Percentiles rank a stretch among this genome's conserved stretches.
phyloP scores from a whole-genome alignment of 2,797 vertebrate genomes.

The Leptoclinus maculatus region DNA sequence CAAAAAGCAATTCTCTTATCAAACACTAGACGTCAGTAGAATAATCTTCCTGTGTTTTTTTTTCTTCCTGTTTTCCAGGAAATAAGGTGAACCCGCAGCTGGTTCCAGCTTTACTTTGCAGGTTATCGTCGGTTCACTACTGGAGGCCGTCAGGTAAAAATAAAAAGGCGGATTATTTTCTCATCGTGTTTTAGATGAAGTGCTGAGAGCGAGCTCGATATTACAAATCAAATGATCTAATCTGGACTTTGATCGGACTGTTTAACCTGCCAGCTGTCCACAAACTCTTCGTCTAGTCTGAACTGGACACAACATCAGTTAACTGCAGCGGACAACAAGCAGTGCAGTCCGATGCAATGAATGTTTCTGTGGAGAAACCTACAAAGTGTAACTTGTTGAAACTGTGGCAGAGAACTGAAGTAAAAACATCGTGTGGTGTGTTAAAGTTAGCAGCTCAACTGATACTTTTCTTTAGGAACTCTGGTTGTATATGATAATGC shows the following conservation, averaged over 20 bases:
- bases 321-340: background rate
- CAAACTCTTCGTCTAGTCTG: background rate
- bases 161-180: background rate
- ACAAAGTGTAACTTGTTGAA: background rate
- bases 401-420: background rate
- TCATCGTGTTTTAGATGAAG: background rate
- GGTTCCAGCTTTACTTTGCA: background rate
- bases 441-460: background rate
- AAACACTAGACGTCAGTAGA: conserved; percentile 71
- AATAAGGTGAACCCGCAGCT: conserved; percentile 35
- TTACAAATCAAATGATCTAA: conserved; percentile 23
- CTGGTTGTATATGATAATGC: background rate
- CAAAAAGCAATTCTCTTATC: conserved; percentile 34
- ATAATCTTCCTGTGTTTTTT: background rate
- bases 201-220: background rate
- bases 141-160: conserved; percentile 51
- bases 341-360: background rate
- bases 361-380: background rate
- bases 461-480: background rate
- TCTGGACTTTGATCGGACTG: conserved; percentile 56
- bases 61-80: conserved; percentile 41
- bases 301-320: background rate
- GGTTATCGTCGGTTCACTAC: background rate
- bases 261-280: conserved; percentile 3
- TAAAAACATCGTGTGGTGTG: background rate